A percentile compares a stretch with the other conserved stretches of the same genome.
Evolutionary conservation across 2,888 invertebrate genomes (phyloP).

Genomic region (Dromius quadrimaculatus): DNA sequence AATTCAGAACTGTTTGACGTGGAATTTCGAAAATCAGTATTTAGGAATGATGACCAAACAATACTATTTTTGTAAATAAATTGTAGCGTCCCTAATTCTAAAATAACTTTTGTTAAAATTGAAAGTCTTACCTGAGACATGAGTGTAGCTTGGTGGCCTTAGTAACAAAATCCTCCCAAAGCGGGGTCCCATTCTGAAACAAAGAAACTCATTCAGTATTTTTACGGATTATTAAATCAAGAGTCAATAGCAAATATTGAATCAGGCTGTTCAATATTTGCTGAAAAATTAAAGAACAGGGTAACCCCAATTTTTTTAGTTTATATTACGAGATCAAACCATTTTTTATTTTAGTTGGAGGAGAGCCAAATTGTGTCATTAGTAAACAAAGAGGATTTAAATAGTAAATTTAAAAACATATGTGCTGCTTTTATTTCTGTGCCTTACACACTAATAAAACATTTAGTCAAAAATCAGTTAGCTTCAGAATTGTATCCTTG

Average conservation of each 20-base stretch:
- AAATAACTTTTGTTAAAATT: no score
- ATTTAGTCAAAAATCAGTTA: no score
- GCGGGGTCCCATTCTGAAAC: constrained; percentile 90
- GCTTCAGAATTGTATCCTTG: no score
- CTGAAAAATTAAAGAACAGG: background rate
- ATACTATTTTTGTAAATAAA: no score
- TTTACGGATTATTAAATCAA: constrained; percentile 14
- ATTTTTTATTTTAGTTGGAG: constrained; percentile 17
- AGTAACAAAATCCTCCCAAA: constrained; percentile 95
- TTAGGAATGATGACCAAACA: no score
- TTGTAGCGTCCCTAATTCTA: no score
- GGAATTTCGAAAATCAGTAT: no score
- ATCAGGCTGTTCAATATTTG: background rate
- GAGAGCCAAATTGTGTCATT: constrained; percentile 8
- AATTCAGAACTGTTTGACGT: no score
- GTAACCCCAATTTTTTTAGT: constrained; percentile 4
- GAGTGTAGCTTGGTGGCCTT: constrained; percentile 96
- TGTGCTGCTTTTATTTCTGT: no score
- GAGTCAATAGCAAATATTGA: constrained; percentile 16
- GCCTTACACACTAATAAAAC: no score
- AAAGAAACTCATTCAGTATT: constrained; percentile 55
- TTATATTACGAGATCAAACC: constrained; percentile 6
- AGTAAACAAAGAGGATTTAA: background rate
- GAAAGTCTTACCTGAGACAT: constrained; percentile 89
- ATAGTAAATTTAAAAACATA: no score